Evolutionary conservation across 1,140 invertebrate genomes (phyloP), one percentile per base, ranked within the genome.

Genomic region (Drosophila nasuta): DNA sequence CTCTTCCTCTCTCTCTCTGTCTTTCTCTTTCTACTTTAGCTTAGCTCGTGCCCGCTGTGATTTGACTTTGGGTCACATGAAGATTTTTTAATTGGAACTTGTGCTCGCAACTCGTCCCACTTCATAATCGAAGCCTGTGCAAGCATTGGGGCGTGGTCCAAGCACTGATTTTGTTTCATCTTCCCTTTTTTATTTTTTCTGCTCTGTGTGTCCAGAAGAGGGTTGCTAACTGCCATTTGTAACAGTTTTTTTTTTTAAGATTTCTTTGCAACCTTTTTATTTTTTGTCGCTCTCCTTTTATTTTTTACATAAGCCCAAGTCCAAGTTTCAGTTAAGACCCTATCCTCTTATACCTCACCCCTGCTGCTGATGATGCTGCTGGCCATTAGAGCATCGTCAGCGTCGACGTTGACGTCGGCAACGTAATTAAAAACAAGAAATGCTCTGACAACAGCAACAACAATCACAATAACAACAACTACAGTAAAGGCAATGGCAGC

Each of bases 351-450:
- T 13, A 43, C 11, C 25, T 38, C n/a, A 30, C 54, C 7, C 33
- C 33, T 5, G 13, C 8, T 20, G 15, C 56, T 20, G 1, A 54
- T 10, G 45, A 33, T 49, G 45, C 48, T 49, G 56, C 63, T 75
- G 75, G 70, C 85, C 85, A 85, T 88, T 88, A 88, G 83, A 88
- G 83, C 63, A 49, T 52, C 63, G 49, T 65, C 49, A 45, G 48
- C 48, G 45, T 33, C 52, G 63, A 74, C 75, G 73, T 69, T 51
- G 69, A 77, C 75, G 83, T 77, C 56, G 77, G 51, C 77, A 69
- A 69, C 81, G 85, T 88, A 88, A 89, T 88, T 88, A 88, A 88
- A 88, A 88, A 89, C 71, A 89, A 85, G 85, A 88, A 81, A 81
- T 80, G 71, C 79, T 79, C 56, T 62, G 20, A 25, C 20, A 25